Base-by-base conservation (phyloP, 2,113 vertebrate genomes). In the Malurus cyaneus region DNA sequence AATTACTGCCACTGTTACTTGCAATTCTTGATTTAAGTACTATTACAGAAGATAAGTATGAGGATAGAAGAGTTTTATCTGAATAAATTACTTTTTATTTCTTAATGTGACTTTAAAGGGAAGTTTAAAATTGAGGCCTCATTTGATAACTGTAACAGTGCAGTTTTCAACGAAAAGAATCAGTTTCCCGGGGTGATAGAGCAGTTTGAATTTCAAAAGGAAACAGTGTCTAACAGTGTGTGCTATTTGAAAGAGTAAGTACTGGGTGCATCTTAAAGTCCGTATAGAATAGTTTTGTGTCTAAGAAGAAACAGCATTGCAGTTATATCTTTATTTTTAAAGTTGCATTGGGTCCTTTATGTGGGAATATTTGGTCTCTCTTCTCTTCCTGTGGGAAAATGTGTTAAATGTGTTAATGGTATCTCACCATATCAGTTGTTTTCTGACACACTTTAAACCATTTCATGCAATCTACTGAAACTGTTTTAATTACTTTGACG, bases 401-500 rank as follows among this genome's bases (percentile, higher is more conserved):
- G 1, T 14, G 10, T 39, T 39, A 11, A 39, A 39, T 39, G 39
- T 39, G 8, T 80, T 53, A 25, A 34, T 70, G 52, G 6, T 74
- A 18, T 1, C 18, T 80, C 18, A 24, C 29, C 5, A 2, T 64
- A 8, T 71, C 9, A 8, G 0, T 74, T 71, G 34, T 46, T 84
- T 91, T 71, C 34, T 87, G 29, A 71, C 16, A 14, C 21, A 16
- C 0, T 0, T 74, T 25, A 26, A 89, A 64, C 24, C 3, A 1
- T 73, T 70, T 28, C 8, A 5, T 67, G 32, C 50, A 57, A 56
- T 65, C 26, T 66, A 31, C 26, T 62, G 56, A 56, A 94, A 41
- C 14, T 53, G 66, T 36, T 73, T 0, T 1, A 76, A 46, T 11
- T 3, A 44, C 14, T 67, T n/a, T n/a, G n/a, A n/a, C n/a, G n/a